Conservation (phyloP, 2,797 vertebrate species). For the Urophycis tenuis region DNA sequence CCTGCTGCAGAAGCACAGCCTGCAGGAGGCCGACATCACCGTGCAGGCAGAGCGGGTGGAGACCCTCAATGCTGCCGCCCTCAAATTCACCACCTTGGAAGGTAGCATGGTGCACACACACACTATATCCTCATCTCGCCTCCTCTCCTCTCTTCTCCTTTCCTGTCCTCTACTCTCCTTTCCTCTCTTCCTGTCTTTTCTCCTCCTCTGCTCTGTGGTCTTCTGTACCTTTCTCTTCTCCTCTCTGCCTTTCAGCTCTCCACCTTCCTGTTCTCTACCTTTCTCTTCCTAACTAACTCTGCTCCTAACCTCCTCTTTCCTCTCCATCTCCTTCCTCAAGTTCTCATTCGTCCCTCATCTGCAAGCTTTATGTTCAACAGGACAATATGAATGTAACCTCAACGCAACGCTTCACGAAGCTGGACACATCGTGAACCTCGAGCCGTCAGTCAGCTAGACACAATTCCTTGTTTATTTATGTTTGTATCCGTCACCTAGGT, state of each 20-base stretch:
- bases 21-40: slow-evolving; percentile 89
- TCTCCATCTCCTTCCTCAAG: neutral
- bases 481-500: slow-evolving; percentile 54
- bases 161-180: neutral
- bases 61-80: slow-evolving; percentile 81
- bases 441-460: slow-evolving; percentile 36
- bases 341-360: neutral
- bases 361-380: neutral
- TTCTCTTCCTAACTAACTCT: no score
- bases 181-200: neutral
- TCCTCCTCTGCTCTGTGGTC: neutral
- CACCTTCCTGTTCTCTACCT: neutral
- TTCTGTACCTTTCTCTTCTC: neutral
- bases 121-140: no score
- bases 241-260: neutral
- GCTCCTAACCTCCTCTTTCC: neutral
- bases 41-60: slow-evolving; percentile 90
- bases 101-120: neutral
- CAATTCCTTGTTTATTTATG: neutral
- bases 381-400: no score
- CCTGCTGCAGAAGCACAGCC: slow-evolving; percentile 86
- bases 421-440: no score
- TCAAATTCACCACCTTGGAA: slow-evolving; percentile 47
- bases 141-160: no score
- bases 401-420: no score